Evolutionary conservation across 2,113 vertebrate species (phyloP).

Genomic region (Zosterops borbonicus): DNA sequence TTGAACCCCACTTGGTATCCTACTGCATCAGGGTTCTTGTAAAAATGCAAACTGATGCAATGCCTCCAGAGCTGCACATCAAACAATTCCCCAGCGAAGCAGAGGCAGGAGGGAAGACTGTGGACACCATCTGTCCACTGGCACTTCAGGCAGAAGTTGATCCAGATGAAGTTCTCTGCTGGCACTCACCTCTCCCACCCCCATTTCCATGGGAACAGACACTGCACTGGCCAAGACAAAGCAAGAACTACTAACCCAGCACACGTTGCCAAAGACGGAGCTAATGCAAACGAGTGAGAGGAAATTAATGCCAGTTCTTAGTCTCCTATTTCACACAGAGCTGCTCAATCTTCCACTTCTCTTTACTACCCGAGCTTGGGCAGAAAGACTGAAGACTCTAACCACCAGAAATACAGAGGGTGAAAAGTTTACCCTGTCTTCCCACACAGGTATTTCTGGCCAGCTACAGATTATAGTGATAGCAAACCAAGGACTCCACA

Average conservation of each 20-base stretch:
- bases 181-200: slow-evolving; percentile 5
- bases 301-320: slow-evolving; percentile 35
- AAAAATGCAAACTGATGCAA: neutral
- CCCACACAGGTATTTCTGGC: neutral
- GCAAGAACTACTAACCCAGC: neutral
- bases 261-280: neutral
- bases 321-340: slow-evolving; percentile 2
- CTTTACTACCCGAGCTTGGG: neutral
- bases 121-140: neutral
- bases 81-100: fast-evolving
- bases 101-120: neutral
- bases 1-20: neutral
- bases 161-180: neutral
- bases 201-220: slow-evolving; percentile 56
- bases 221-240: slow-evolving; percentile 21
- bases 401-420: neutral
- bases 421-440: slow-evolving; percentile 15
- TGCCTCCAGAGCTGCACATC: neutral
- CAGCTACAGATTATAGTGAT: neutral
- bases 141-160: neutral
- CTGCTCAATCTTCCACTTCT: neutral
- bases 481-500: neutral
- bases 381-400: neutral
- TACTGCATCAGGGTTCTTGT: neutral
- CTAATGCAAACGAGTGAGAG: neutral